phyloP scores from a whole-genome alignment of 2,113 vertebrate species.

The Percina caprodes region DNA sequence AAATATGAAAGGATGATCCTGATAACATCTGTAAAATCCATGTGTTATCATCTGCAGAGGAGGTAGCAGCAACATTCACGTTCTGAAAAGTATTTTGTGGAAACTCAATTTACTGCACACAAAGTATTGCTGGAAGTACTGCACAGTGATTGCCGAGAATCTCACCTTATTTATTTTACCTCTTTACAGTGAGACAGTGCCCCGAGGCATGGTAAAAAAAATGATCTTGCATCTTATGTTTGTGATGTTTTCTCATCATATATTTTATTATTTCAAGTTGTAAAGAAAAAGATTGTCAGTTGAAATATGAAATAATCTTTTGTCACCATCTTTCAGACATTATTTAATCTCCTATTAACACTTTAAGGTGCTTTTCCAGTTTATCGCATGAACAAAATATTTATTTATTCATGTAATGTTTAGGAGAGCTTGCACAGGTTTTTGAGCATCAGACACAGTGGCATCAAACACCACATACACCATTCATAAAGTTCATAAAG shows the following conservation, averaged over 20 bases:
- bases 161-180: not conserved
- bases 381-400: not conserved
- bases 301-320: constrained; percentile 23
- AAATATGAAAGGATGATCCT: constrained; percentile 50
- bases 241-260: constrained; percentile 23
- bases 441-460: not conserved
- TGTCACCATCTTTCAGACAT: constrained; percentile 4
- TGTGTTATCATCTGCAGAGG: constrained; percentile 41
- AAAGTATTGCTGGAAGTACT: constrained; percentile 31
- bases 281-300: constrained; percentile 20
- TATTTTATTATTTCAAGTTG: constrained; percentile 23
- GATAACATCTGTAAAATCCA: constrained; percentile 36
- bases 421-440: not conserved
- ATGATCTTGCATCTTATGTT: constrained; percentile 19
- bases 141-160: constrained; percentile 20
- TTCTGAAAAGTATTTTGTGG: constrained; percentile 34
- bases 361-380: constrained; percentile 13
- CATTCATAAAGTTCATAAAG: not conserved
- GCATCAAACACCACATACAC: not conserved
- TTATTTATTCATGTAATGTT: too few relatives aligned
- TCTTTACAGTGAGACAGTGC: constrained; percentile 2
- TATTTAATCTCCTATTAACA: constrained; percentile 2
- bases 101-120: constrained; percentile 46
- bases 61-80: constrained; percentile 45
- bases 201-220: not conserved